Conservation (phyloP, 2,888 invertebrate genomes). For the Linhomoeus sp. region DNA sequence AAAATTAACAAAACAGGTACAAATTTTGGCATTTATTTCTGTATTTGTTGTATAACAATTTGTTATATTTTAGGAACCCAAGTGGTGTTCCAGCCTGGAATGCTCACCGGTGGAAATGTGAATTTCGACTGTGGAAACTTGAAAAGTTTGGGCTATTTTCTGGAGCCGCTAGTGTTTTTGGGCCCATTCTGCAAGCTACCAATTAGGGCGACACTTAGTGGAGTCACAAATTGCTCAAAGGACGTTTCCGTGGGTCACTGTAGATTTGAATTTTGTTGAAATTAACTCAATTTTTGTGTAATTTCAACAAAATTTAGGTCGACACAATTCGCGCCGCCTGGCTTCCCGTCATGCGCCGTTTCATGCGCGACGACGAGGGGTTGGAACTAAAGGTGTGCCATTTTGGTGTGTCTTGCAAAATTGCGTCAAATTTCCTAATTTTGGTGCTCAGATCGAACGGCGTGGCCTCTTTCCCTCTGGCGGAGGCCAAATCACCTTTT, state of each 20-base stretch:
- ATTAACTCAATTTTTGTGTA: too few relatives aligned
- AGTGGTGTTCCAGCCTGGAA: slow-evolving; percentile 67
- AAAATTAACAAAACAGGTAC: slow-evolving; percentile 53
- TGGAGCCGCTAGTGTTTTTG: too few relatives aligned
- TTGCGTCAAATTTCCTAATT: too few relatives aligned
- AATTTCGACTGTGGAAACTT: slow-evolving; percentile 58
- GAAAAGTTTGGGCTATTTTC: slow-evolving; percentile 1
- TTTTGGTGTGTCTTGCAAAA: too few relatives aligned
- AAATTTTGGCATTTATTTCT: neutral
- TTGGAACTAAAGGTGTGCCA: slow-evolving; percentile 59
- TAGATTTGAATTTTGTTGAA: too few relatives aligned
- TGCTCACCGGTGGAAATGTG: slow-evolving; percentile 64
- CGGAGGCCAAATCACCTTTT: slow-evolving; percentile 74
- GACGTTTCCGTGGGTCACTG: slow-evolving; percentile 32
- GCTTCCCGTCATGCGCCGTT: slow-evolving; percentile 58
- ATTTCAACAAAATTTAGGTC: too few relatives aligned
- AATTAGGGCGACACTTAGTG: slow-evolving; percentile 54
- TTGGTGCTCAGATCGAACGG: slow-evolving; percentile 40
- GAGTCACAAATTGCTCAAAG: slow-evolving; percentile 57
- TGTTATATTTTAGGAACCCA: slow-evolving; percentile 53
- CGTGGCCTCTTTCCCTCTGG: slow-evolving; percentile 64
- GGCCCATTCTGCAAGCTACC: slow-evolving; percentile 52
- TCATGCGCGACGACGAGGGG: slow-evolving; percentile 68
- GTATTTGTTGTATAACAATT: too few relatives aligned
- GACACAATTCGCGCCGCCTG: slow-evolving; percentile 59